A percentile compares a stretch with the other conserved stretches of the same genome.
Conservation (phyloP, 1,140 invertebrate species). For the Heliconius hewitsoni region DNA sequence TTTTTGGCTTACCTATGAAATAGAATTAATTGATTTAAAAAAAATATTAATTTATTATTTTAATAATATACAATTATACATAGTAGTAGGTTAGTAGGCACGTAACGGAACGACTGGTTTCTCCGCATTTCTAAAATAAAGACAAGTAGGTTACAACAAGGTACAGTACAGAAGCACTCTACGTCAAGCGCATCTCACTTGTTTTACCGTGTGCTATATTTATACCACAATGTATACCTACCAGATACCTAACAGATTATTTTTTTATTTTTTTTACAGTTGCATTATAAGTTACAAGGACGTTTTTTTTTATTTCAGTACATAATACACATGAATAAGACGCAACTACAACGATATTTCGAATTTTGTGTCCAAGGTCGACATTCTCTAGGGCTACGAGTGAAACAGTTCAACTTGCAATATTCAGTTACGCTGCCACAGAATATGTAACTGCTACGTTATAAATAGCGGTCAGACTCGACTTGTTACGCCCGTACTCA, state of each 20-base stretch:
- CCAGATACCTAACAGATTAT: not conserved
- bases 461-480: slow-evolving; percentile 72
- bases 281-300: not conserved
- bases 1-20: slow-evolving; percentile 8
- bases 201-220: not conserved
- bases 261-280: not conserved
- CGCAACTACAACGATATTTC: not conserved
- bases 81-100: not conserved
- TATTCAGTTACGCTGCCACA: slow-evolving; percentile 65
- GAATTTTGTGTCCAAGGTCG: slow-evolving; percentile 47
- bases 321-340: not conserved
- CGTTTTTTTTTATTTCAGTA: not conserved
- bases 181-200: slow-evolving; percentile 1
- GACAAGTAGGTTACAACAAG: not conserved
- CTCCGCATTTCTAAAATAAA: not conserved
- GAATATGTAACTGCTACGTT: slow-evolving; percentile 62
- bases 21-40: not conserved
- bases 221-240: not conserved
- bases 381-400: slow-evolving; percentile 46
- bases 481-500: slow-evolving; percentile 59
- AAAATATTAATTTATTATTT: not conserved
- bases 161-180: not conserved
- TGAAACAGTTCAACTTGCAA: slow-evolving; percentile 60
- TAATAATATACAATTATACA: not conserved
- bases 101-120: not conserved